Evolutionary conservation across 2,113 vertebrate species (phyloP), one percentile per base, ranked within the genome.

Genomic region (Physeter macrocephalus): DNA sequence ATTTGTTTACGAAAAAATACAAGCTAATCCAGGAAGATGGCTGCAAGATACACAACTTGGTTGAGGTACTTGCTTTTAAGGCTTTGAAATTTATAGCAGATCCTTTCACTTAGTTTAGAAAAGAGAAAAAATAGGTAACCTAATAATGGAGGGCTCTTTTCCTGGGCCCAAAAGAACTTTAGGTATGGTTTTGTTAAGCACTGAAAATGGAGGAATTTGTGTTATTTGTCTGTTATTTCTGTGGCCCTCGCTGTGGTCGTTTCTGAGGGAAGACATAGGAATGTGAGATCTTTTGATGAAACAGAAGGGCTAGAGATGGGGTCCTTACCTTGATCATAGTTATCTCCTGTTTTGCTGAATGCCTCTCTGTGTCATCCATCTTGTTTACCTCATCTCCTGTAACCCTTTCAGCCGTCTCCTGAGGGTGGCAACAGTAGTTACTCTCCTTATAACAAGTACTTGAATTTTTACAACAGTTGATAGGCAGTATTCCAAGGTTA

Each of bases 1-100:
- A 99, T 61, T 93, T 96, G 34, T 96, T 99, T 49, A 94, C 78
- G 90, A 99, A 97, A 96, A 99, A 98, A 86, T 98, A 99, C 97
- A 98, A 88, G 84, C 92, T 92, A 54, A 98, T 99, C 67, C 98
- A 98, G 88, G 98, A 98, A 69, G 99, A 98, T 74, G 99, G 98
- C 82, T 95, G 81, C 49, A 97, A 80, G 46, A 99, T 99, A 85
- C 98, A 99, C 96, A 92, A 54, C 36, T 97, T 99, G 88, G 93
- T 99, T 13, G 98, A 99, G 98, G 99, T 99, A 96, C 90, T 13
- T 41, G 57, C 46, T 93, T 74, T 80, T 3, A 29, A 57, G n/a
- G 0, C 75, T 85, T 71, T 3, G 12, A 31, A 23, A 29, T 46
- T 6, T 15, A 39, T 27, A 27, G 46, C 64, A 13, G 41, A 41